phyloP scores from a whole-genome alignment of 92 coral and sea anemone genomes.

The Muricea muricata region DNA sequence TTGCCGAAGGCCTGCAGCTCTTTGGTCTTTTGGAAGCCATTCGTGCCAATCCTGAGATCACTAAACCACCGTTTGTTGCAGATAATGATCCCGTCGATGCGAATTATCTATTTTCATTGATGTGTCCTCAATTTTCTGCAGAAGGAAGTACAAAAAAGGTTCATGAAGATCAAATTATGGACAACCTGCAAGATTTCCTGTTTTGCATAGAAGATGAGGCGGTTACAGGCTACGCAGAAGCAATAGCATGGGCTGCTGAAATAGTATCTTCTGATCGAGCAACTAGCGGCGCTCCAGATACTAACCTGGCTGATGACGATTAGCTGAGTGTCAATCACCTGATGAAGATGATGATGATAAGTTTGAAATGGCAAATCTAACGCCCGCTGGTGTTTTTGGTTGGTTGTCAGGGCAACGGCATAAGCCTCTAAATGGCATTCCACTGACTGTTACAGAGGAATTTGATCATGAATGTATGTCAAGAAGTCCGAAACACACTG shows the following conservation, averaged over 20 bases:
- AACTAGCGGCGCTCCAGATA: too few species aligned
- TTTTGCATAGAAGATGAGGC: conserved; percentile 65
- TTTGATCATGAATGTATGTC: conserved; percentile 75
- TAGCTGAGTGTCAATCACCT: conserved; percentile 17
- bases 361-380: conserved; percentile 49
- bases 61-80: conserved; percentile 62
- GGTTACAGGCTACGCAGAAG: conserved; percentile 58
- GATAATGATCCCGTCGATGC: conserved; percentile 67
- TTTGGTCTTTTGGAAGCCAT: conserved; percentile 62
- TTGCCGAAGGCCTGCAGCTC: conserved; percentile 65
- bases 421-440: conserved; percentile 73
- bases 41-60: conserved; percentile 50
- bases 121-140: conserved; percentile 57
- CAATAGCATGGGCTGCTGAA: conserved; percentile 48
- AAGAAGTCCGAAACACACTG: conserved; percentile 70
- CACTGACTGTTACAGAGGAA: conserved; percentile 45
- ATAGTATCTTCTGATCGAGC: too few species aligned
- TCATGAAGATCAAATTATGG: conserved; percentile 63
- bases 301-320: conserved; percentile 15
- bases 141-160: conserved; percentile 50
- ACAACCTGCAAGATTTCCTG: conserved; percentile 71
- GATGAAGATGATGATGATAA: conserved; percentile 10
- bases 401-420: conserved; percentile 82
- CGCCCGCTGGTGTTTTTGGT: conserved; percentile 75
- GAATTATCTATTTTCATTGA: conserved; percentile 70